Percentiles rank a stretch among this genome's conserved stretches.
Evolutionary conservation across 2,797 vertebrate species (phyloP).

Genomic region (Halcyon leucocephala): DNA sequence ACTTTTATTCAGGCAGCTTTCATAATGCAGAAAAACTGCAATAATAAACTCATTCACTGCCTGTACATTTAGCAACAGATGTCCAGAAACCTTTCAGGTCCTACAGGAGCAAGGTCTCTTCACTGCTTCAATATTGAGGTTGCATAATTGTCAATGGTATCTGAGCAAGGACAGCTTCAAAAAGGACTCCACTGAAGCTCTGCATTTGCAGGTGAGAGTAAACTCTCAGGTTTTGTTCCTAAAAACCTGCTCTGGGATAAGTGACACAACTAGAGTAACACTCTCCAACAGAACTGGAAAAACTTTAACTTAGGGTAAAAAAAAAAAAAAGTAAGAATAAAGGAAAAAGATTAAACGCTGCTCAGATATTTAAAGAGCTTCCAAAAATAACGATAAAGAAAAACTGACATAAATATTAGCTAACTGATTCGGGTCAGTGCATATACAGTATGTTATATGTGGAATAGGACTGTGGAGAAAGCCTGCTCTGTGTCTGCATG

Average conservation of each 20-base stretch:
- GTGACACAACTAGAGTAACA: background rate
- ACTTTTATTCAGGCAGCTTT: background rate
- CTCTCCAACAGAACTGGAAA: background rate
- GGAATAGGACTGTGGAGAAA: background rate
- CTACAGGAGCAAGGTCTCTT: background rate
- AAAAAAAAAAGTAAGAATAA: background rate
- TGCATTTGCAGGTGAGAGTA: background rate
- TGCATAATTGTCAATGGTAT: background rate
- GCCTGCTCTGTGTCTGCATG: background rate
- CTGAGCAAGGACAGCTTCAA: background rate
- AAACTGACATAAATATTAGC: background rate
- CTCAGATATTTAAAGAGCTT: background rate
- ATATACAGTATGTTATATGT: background rate
- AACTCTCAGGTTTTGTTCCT: background rate
- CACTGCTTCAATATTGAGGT: rapidly evolving
- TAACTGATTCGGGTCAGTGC: background rate
- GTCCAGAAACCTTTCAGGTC: background rate
- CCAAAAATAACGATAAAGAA: background rate
- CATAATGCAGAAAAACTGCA: background rate
- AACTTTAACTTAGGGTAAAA: background rate
- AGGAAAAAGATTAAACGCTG: background rate
- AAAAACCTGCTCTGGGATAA: background rate
- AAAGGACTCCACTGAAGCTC: background rate
- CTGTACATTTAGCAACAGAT: background rate
- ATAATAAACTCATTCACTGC: background rate